phyloP scores from a whole-genome alignment of 2,113 vertebrate species.

The Percina caprodes region DNA sequence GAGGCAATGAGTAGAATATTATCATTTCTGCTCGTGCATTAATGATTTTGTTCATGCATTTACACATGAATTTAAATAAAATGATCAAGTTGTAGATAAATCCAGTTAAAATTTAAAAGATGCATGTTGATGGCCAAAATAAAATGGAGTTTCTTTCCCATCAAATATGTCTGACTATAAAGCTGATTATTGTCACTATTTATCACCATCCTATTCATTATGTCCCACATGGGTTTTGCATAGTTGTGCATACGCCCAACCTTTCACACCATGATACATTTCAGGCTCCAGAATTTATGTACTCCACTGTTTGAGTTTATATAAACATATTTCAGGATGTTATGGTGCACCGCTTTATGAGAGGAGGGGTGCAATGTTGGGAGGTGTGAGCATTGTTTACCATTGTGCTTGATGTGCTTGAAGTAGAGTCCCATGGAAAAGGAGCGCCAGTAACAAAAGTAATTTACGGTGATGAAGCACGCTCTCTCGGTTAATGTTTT shows the following conservation, averaged over 20 bases:
- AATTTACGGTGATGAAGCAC: slow-evolving; percentile 61
- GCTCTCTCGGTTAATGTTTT: slow-evolving; percentile 59
- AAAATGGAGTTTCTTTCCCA: slow-evolving; percentile 19
- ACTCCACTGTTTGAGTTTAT: slow-evolving; percentile 36
- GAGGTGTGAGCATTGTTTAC: slow-evolving; percentile 57
- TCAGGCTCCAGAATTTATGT: slow-evolving; percentile 31
- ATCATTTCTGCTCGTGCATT: neutral
- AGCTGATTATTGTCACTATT: slow-evolving; percentile 21
- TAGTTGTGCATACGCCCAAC: slow-evolving; percentile 22
- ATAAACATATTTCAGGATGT: slow-evolving; percentile 60
- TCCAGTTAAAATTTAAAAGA: neutral
- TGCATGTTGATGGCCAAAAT: slow-evolving; percentile 9
- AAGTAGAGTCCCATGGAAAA: slow-evolving; percentile 33
- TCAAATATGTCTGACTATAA: slow-evolving; percentile 21
- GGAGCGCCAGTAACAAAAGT: slow-evolving; percentile 42
- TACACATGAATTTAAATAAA: slow-evolving; percentile 24
- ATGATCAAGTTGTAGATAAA: slow-evolving; percentile 2
- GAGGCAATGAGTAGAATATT: neutral
- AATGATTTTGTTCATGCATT: slow-evolving; percentile 4
- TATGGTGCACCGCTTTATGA: slow-evolving; percentile 43
- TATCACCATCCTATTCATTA: slow-evolving; percentile 36
- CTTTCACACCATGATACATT: slow-evolving; percentile 23
- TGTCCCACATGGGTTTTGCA: slow-evolving; percentile 40
- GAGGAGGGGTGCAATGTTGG: slow-evolving; percentile 48
- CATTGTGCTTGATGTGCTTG: slow-evolving; percentile 17